Percentiles rank a stretch among this genome's conserved stretches.
Conservation (phyloP, 1,140 invertebrate species). For the Megalopta genalis region DNA sequence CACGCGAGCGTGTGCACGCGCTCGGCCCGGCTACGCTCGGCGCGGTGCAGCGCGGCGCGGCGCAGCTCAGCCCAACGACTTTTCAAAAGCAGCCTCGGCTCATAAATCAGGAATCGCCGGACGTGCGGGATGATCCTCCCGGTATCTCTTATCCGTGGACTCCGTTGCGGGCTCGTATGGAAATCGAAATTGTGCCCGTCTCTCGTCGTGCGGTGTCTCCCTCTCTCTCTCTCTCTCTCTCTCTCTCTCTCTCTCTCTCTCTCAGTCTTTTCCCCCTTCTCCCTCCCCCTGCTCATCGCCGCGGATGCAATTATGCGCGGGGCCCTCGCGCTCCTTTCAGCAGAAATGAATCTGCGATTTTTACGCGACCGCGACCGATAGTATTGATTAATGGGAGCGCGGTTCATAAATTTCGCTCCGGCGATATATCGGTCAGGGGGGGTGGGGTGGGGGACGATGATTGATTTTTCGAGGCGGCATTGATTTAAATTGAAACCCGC, state of each 20-base stretch:
- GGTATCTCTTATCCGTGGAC: slow-evolving; percentile 38
- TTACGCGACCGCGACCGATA: slow-evolving; percentile 34
- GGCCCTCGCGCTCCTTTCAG: slow-evolving; percentile 26
- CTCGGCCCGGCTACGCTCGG: too few relatives aligned
- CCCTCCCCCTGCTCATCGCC: background rate
- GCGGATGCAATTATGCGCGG: slow-evolving; percentile 53
- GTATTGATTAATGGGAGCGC: slow-evolving; percentile 66
- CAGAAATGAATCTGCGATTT: slow-evolving; percentile 49
- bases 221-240: background rate
- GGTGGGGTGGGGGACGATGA: slow-evolving; percentile 20
- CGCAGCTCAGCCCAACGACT: slow-evolving; percentile 37
- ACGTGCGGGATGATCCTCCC: slow-evolving; percentile 55
- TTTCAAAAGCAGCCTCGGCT: slow-evolving; percentile 56
- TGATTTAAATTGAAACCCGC: slow-evolving; percentile 53
- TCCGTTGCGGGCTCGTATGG: slow-evolving; percentile 40
- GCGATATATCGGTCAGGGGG: slow-evolving; percentile 49
- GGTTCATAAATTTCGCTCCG: slow-evolving; percentile 61
- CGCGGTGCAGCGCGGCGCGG: too few relatives aligned
- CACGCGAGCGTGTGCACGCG: slow-evolving; percentile 4
- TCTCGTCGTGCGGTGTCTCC: background rate
- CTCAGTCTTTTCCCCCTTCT: background rate
- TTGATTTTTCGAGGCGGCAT: slow-evolving; percentile 38
- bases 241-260: background rate
- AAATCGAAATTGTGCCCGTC: slow-evolving; percentile 54
- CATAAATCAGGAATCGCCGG: slow-evolving; percentile 70